phyloP scores from a whole-genome alignment of 1,140 invertebrate species.

The Thereuonema tuberculata region DNA sequence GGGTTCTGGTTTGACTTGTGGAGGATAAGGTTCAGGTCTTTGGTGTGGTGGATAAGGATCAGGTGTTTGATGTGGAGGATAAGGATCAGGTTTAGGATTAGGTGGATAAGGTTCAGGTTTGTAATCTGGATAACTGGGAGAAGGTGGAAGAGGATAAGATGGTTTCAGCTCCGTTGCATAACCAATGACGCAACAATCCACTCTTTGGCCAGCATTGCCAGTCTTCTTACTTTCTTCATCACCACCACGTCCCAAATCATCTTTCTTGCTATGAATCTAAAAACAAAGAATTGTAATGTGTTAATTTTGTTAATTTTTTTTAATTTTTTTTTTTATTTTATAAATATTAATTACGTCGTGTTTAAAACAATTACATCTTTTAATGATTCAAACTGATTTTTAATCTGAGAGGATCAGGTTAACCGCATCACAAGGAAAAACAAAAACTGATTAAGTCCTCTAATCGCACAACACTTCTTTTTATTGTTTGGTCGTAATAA shows the following conservation, averaged over 20 bases:
- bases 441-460: too few species aligned
- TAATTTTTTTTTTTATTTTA: too few species aligned
- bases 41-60: neutral
- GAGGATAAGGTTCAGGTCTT: neutral
- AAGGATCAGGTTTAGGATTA: neutral
- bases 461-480: too few species aligned
- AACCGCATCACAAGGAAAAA: too few species aligned
- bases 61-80: neutral
- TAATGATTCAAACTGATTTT: too few species aligned
- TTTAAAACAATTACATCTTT: too few species aligned
- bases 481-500: too few species aligned
- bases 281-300: too few species aligned
- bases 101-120: neutral
- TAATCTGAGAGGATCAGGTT: too few species aligned
- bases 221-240: constrained; percentile 34
- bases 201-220: constrained; percentile 38
- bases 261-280: constrained; percentile 31
- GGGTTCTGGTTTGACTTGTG: neutral
- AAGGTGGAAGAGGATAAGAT: neutral
- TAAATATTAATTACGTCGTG: too few species aligned
- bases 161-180: neutral
- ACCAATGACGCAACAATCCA: constrained; percentile 39
- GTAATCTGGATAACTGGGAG: neutral
- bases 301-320: too few species aligned
- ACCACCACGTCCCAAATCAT: constrained; percentile 39